phyloP scores from a whole-genome alignment of 2,888 invertebrate genomes.

The Scotopteryx bipunctaria region DNA sequence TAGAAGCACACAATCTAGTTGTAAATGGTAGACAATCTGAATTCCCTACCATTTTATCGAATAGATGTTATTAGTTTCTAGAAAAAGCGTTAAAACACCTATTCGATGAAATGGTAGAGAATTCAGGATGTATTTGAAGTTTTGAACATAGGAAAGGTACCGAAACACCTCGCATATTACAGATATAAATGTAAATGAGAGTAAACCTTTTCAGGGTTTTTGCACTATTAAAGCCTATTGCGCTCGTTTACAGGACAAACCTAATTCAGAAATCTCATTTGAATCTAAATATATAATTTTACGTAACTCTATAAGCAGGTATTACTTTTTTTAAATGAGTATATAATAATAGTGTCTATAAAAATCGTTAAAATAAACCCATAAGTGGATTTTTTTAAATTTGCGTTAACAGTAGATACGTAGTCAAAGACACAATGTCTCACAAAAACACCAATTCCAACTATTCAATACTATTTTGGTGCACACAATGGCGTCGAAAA shows the following conservation, averaged over 20 bases:
- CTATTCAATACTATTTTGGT: not conserved
- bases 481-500: constrained; percentile 2
- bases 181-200: constrained; percentile 36
- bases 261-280: constrained; percentile 18
- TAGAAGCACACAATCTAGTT: too few relatives aligned
- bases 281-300: constrained; percentile 6
- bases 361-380: too few relatives aligned
- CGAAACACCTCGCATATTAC: constrained; percentile 26
- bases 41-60: not conserved
- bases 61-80: not conserved
- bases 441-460: too few relatives aligned
- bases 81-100: not conserved
- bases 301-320: too few relatives aligned
- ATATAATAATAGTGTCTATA: too few relatives aligned
- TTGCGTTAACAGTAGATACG: too few relatives aligned
- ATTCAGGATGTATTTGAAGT: not conserved
- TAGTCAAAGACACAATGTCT: too few relatives aligned
- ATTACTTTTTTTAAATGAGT: too few relatives aligned
- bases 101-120: not conserved
- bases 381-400: too few relatives aligned
- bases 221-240: constrained; percentile 26
- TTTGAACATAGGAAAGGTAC: not conserved
- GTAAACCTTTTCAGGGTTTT: constrained; percentile 27
- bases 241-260: constrained; percentile 23
- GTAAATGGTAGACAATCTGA: too few relatives aligned